Conservation (phyloP, 2,797 vertebrate genomes). For the Crocidura indochinensis region DNA sequence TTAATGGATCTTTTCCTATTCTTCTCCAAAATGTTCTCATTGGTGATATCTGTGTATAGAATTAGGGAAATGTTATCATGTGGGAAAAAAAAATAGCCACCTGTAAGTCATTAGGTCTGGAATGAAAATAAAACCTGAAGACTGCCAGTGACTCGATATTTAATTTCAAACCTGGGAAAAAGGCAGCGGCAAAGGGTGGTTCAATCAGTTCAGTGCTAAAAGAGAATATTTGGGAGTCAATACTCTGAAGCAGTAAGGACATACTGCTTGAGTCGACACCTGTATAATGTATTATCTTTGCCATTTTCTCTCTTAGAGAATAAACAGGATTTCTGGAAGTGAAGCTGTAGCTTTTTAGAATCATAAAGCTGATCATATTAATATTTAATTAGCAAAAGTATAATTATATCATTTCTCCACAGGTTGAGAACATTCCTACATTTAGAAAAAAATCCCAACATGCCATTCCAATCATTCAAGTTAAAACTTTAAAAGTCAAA, state of each 20-base stretch:
- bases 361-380: constrained; percentile 66
- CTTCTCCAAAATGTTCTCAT: constrained; percentile 62
- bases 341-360: constrained; percentile 59
- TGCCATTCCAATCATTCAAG: constrained; percentile 51
- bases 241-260: constrained; percentile 56
- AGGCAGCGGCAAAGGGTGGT: constrained; percentile 68
- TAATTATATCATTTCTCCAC: constrained; percentile 52
- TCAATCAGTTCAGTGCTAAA: constrained; percentile 66
- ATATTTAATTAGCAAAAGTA: constrained; percentile 79
- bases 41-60: constrained; percentile 56
- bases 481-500: constrained; percentile 59
- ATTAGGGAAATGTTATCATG: constrained; percentile 71
- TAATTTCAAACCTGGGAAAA: constrained; percentile 82
- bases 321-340: constrained; percentile 63
- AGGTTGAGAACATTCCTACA: constrained; percentile 51
- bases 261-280: constrained; percentile 57
- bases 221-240: constrained; percentile 62
- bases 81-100: constrained; percentile 50
- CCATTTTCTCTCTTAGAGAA: constrained; percentile 63
- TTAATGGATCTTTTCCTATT: constrained; percentile 36
- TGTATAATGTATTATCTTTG: constrained; percentile 62
- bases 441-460: constrained; percentile 65
- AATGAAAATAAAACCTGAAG: constrained; percentile 80
- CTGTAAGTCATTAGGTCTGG: constrained; percentile 84
- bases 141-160: constrained; percentile 74